These are phyloP conservation scores for Sisyra nigra DNA, from an alignment of 2,888 invertebrate species.

Conservation along the genomic window DNA sequence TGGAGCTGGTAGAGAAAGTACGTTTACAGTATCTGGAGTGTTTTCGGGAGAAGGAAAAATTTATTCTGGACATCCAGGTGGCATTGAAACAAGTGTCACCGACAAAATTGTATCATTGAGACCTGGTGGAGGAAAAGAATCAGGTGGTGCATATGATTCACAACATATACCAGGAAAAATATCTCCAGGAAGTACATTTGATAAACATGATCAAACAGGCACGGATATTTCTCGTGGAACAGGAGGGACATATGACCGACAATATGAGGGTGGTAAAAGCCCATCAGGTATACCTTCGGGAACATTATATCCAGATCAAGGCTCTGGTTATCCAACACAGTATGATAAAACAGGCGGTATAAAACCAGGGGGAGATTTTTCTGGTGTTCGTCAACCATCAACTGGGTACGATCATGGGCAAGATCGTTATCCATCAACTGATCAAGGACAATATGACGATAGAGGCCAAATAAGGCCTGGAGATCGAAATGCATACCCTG, in stretches of 20 bases:
- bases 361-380: not conserved
- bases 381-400: not conserved
- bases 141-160: too few relatives aligned
- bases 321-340: not conserved
- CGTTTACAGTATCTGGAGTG: too few relatives aligned
- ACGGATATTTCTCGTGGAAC: not conserved
- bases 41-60: too few relatives aligned
- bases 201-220: not conserved
- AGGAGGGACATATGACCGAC: not conserved
- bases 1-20: too few relatives aligned
- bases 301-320: not conserved
- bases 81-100: too few relatives aligned
- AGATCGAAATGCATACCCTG: not conserved
- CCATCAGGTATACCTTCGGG: not conserved
- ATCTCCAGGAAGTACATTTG: slow-evolving; percentile 1
- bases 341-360: too few relatives aligned
- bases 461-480: too few relatives aligned
- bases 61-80: too few relatives aligned
- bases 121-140: too few relatives aligned
- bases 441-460: too few relatives aligned
- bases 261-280: not conserved
- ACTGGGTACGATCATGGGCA: not conserved
- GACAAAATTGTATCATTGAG: too few relatives aligned
- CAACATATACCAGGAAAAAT: not conserved
- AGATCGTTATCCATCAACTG: too few relatives aligned